Evolutionary conservation across 1,140 invertebrate species (phyloP), one percentile per base, ranked within the genome.

Genomic region (Limonius californicus): DNA sequence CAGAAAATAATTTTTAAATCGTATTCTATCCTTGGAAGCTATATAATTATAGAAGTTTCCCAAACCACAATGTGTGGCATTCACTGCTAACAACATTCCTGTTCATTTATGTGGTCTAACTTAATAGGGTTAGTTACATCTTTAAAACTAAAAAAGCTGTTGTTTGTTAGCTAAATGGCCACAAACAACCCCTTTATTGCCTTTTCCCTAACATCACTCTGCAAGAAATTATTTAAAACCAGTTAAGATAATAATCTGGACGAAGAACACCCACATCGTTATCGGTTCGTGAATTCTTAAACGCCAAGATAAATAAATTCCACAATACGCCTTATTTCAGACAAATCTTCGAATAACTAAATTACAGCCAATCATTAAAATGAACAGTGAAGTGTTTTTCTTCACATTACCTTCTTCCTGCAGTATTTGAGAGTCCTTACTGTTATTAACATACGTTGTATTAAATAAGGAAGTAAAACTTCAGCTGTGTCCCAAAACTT

Each of bases 141-240:
- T n/a, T n/a, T n/a, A n/a, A n/a, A n/a, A n/a, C n/a, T n/a, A n/a
- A n/a, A n/a, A n/a, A n/a, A n/a, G n/a, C n/a, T n/a, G n/a, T n/a
- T n/a, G n/a, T n/a, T n/a, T n/a, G n/a, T n/a, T n/a, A n/a, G n/a
- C n/a, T n/a, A n/a, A n/a, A n/a, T n/a, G n/a, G n/a, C n/a, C n/a
- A n/a, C n/a, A n/a, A 50, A 50, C 14, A 50, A 8, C 20, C 20
- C 45, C n/a, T 50, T 50, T 50, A 18, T 2, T 50, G 12, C 42
- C 42, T 45, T 45, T 45, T 45, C 42, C 4, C 42, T 8, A 18
- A 50, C 45, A 18, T 19, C 12, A 6, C 16, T 21, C 12, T 19
- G 2, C 15, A 50, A 50, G 45, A 50, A 50, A 50, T 50, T 12
- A 50, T 50, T 50, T 50, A 12, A 50, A 50, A 50, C 45, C 45